phyloP scores from a whole-genome alignment of 1,140 invertebrate species.

The Plectrocnemia conspersa region DNA sequence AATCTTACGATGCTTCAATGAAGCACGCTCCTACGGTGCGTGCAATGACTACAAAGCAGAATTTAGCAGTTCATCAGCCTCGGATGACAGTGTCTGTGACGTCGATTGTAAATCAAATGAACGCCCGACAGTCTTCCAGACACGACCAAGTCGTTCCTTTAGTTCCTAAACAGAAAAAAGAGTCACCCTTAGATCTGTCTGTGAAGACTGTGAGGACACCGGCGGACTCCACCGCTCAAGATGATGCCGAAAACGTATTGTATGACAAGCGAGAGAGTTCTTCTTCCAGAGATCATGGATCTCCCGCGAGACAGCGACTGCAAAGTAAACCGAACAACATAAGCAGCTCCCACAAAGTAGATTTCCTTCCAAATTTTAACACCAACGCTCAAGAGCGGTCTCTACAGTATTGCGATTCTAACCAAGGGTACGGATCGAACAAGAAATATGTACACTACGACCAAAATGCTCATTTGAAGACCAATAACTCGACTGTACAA shows the following conservation, averaged over 20 bases:
- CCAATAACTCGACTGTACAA: not conserved
- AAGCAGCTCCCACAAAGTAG: conserved; percentile 61
- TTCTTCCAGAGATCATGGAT: conserved; percentile 7
- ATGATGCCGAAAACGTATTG: conserved; percentile 54
- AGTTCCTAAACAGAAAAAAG: conserved; percentile 50
- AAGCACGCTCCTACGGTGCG: conserved; percentile 33
- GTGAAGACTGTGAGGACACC: conserved; percentile 81
- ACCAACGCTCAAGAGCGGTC: conserved; percentile 32
- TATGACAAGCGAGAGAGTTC: conserved; percentile 36
- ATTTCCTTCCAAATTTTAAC: conserved; percentile 65
- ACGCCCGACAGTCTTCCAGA: conserved; percentile 35
- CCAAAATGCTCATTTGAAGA: not conserved
- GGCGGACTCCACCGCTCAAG: conserved; percentile 75
- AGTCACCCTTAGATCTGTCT: conserved; percentile 77
- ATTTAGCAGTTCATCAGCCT: conserved; percentile 43
- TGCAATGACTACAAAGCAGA: conserved; percentile 37
- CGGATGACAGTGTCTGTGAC: conserved; percentile 50
- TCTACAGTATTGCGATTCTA: conserved; percentile 33
- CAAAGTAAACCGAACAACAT: conserved; percentile 37
- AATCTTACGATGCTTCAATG: conserved; percentile 40
- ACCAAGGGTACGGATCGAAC: conserved; percentile 33
- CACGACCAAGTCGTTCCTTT: conserved; percentile 14
- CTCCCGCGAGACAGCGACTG: conserved; percentile 22
- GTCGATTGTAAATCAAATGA: conserved; percentile 49
- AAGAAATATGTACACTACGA: conserved; percentile 1